Conservation (phyloP, 2,888 invertebrate genomes). For the Brenthis daphne region DNA sequence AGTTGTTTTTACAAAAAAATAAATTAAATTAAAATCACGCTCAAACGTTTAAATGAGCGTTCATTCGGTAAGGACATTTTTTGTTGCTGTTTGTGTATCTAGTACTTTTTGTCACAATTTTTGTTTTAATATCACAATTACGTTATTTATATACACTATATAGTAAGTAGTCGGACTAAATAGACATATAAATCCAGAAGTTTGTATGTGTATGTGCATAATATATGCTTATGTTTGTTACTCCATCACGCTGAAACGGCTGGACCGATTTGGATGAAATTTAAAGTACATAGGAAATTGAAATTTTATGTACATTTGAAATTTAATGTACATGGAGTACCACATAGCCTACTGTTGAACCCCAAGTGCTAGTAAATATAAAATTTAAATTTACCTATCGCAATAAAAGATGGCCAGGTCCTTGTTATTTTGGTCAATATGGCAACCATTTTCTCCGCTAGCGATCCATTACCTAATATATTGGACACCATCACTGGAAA, state of each 20-base stretch:
- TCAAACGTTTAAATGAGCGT: no score
- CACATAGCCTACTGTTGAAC: not conserved
- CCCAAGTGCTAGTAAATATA: not conserved
- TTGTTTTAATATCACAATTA: no score
- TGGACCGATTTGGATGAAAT: constrained; percentile 7
- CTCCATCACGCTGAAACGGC: not conserved
- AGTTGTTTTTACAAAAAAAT: no score
- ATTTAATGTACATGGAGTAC: not conserved
- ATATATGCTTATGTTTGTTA: not conserved
- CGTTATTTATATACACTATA: no score
- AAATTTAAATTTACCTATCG: constrained; percentile 58
- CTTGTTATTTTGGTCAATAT: constrained; percentile 75
- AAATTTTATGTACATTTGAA: not conserved
- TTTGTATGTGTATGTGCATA: not conserved
- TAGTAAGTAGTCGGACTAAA: no score
- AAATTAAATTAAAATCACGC: no score
- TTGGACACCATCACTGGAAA: constrained; percentile 80
- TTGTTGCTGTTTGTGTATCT: no score
- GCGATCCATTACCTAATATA: constrained; percentile 72
- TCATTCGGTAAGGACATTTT: no score
- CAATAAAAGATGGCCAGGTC: constrained; percentile 76
- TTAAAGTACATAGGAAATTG: not conserved
- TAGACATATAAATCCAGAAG: no score
- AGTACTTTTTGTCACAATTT: no score
- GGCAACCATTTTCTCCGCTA: constrained; percentile 77